These are phyloP conservation scores for Tor tambroides DNA, from an alignment of 2,113 vertebrate species.

Conservation along the genomic window DNA sequence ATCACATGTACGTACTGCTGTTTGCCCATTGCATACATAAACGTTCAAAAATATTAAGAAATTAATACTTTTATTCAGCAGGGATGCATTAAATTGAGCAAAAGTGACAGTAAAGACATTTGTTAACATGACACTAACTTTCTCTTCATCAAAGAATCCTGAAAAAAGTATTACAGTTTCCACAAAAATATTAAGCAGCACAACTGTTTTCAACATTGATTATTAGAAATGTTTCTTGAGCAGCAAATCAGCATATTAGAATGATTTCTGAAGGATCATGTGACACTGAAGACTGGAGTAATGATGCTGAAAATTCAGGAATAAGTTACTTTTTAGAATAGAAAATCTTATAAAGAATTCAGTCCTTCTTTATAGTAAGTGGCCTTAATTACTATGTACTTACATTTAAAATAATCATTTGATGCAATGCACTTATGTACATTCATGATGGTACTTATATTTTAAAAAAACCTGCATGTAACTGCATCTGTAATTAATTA, in stretches of 20 bases:
- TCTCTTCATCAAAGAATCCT: not conserved
- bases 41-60: not conserved
- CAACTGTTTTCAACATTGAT: not conserved
- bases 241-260: not conserved
- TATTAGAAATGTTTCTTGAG: not conserved
- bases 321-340: not conserved
- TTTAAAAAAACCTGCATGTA: too few species aligned
- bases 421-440: too few species aligned
- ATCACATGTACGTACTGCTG: conserved; percentile 76
- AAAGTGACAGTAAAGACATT: not conserved
- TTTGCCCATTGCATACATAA: not conserved
- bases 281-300: not conserved
- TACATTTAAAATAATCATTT: too few species aligned
- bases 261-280: not conserved
- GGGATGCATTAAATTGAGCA: not conserved
- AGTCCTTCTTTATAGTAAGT: too few species aligned
- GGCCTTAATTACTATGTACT: too few species aligned
- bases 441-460: too few species aligned
- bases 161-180: not conserved
- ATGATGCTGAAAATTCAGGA: not conserved
- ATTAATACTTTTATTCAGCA: not conserved
- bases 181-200: not conserved
- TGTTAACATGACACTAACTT: not conserved
- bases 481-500: too few species aligned
- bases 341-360: too few species aligned